These are phyloP conservation scores for Eleginops maclovinus DNA, from an alignment of 2,113 vertebrate genomes.

Conservation along the genomic window DNA sequence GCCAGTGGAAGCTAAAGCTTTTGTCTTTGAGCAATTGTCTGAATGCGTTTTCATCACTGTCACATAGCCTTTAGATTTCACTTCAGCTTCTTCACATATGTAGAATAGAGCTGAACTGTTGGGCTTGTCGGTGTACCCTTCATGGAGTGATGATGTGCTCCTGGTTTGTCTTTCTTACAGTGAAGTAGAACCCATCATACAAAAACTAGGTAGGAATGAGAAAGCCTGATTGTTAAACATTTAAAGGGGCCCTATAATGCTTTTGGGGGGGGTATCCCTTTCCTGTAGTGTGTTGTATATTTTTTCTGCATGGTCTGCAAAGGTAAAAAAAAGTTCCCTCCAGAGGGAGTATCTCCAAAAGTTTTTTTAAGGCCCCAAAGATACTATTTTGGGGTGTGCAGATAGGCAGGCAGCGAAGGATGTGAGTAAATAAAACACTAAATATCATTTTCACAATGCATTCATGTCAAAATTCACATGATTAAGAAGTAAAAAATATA, in stretches of 20 bases:
- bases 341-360: too few species aligned
- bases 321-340: too few species aligned
- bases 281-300: too few species aligned
- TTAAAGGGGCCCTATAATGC: too few species aligned
- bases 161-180: conserved; percentile 15
- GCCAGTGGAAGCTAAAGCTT: conserved; percentile 38
- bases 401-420: not conserved
- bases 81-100: conserved; percentile 24
- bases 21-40: conserved; percentile 49
- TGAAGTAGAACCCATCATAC: conserved; percentile 2
- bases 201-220: not conserved
- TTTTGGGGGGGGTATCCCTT: not conserved
- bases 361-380: too few species aligned
- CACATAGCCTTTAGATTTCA: conserved; percentile 22
- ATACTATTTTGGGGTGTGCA: not conserved
- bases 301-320: too few species aligned
- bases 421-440: not conserved
- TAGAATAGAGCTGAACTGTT: conserved; percentile 24
- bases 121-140: conserved; percentile 13
- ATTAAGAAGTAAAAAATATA: not conserved
- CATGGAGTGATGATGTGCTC: conserved; percentile 18
- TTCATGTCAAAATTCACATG: not conserved
- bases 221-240: conserved; percentile 9
- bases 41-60: conserved; percentile 57
- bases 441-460: not conserved